Evolutionary conservation across 2,797 vertebrate species (phyloP).

Genomic region (Ptychadena robeensis): DNA sequence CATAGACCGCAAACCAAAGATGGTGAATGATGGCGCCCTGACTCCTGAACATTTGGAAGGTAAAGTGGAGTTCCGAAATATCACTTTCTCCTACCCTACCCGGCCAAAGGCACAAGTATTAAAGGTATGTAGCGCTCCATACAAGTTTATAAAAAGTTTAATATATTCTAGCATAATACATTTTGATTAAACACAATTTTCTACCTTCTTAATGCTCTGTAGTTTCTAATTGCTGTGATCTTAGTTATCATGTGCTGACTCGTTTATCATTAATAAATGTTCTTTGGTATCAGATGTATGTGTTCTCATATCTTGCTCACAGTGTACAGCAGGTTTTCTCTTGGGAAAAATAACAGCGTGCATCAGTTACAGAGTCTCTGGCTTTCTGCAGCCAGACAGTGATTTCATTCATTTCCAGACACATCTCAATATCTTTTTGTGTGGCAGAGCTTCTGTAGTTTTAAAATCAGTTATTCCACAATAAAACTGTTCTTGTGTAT

Average conservation of each 20-base stretch:
- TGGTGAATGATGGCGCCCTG: constrained; percentile 79
- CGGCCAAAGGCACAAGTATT: constrained; percentile 84
- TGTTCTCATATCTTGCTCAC: neutral
- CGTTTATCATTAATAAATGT: neutral
- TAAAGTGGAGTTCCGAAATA: constrained; percentile 88
- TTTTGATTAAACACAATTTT: neutral
- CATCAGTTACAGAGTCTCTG: neutral
- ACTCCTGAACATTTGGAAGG: constrained; percentile 83
- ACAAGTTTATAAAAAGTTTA: neutral
- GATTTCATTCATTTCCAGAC: constrained; percentile 33
- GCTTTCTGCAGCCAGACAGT: constrained; percentile 31
- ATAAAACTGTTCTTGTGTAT: constrained; percentile 39
- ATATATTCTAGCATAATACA: neutral
- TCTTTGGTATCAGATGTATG: constrained; percentile 3
- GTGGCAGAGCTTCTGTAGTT: constrained; percentile 29
- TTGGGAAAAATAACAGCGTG: neutral
- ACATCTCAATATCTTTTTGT: constrained; percentile 38
- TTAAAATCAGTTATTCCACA: constrained; percentile 13
- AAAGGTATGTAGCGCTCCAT: constrained; percentile 77
- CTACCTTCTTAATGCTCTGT: neutral
- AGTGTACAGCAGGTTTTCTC: neutral
- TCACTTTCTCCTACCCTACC: constrained; percentile 90
- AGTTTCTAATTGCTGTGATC: neutral
- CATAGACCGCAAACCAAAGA: constrained; percentile 85
- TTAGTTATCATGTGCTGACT: neutral